phyloP scores from a whole-genome alignment of 92 coral and sea anemone species.

The Epizoanthus rinbou region DNA sequence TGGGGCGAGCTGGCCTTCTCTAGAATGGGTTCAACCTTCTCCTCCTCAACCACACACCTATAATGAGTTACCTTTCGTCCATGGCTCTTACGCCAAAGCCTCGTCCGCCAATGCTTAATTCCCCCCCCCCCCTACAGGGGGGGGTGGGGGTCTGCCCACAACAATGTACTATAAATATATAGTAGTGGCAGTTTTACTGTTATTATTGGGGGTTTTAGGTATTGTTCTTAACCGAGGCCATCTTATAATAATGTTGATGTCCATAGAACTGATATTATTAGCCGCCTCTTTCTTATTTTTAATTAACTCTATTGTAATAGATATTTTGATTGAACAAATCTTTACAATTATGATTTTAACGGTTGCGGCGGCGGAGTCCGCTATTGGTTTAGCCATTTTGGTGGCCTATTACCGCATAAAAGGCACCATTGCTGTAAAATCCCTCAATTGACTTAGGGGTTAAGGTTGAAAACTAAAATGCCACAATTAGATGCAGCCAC shows the following conservation, averaged over 20 bases:
- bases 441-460: conserved; percentile 84
- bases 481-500: conserved; percentile 81
- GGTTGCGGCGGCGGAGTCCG: conserved; percentile 89
- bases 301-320: conserved; percentile 78
- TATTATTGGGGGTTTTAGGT: conserved; percentile 81
- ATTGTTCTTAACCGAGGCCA: conserved; percentile 78
- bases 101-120: conserved; percentile 38
- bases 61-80: conserved; percentile 76
- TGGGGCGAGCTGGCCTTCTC: conserved; percentile 73
- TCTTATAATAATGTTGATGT: conserved; percentile 83
- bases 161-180: conserved; percentile 78
- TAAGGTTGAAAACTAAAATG: conserved; percentile 44
- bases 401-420: conserved; percentile 84
- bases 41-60: conserved; percentile 86
- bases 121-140: conserved; percentile 3
- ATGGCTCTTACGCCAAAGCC: conserved; percentile 55
- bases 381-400: conserved; percentile 82
- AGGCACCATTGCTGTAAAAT: conserved; percentile 80
- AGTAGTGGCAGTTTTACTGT: conserved; percentile 70
- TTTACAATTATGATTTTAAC: conserved; percentile 80
- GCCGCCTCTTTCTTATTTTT: conserved; percentile 81
- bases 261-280: conserved; percentile 81
- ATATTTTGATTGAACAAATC: conserved; percentile 78
- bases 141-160: conserved; percentile 21
- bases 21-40: conserved; percentile 84